Evolutionary conservation across 2,113 vertebrate species (phyloP), one percentile per base, ranked within the genome.

Genomic region (Scomber scombrus): DNA sequence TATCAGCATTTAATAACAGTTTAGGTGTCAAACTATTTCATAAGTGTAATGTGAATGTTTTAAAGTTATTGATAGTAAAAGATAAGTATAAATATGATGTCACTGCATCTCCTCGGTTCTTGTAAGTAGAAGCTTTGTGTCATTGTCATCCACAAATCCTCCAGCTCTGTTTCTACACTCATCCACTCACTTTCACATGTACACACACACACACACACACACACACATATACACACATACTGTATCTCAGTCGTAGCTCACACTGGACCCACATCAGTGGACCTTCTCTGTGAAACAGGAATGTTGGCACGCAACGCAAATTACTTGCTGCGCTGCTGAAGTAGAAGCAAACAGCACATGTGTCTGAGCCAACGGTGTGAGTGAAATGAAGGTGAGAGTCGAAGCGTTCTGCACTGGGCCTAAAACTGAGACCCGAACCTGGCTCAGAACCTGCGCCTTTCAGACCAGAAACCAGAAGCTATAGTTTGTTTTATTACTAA

Each of bases 241-340:
- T 40, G 34, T 40, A 40, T 75, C 81, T 73, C 18, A 64, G 67
- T 51, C 51, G 57, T 47, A 72, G 75, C 58, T 57, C 60, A 26
- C 23, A 56, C 74, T 91, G 85, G 86, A 82, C 62, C 63, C 50
- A 75, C 82, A 82, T 88, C 81, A 87, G 76, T 80, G 63, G 82
- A 62, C 45, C 69, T 77, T 52, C 82, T 84, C 75, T 86, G 89
- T 88, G 83, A 85, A 90, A 66, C 78, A 87, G 77, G 81, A 89
- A 90, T 84, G 80, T 84, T 93, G 89, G 88, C 90, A 66, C 70
- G 11, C 60, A 26, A 62, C 50, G 51, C 73, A 45, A 83, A 86
- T 88, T 67, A 86, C 87, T 84, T 62, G 58, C 81, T 81, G 62
- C 34, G 34, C 34, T 21, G 81, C 79, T 62, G 75, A 63, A 64